Base-by-base conservation (phyloP, 2,888 invertebrate species). In the Deilephila elpenor region DNA sequence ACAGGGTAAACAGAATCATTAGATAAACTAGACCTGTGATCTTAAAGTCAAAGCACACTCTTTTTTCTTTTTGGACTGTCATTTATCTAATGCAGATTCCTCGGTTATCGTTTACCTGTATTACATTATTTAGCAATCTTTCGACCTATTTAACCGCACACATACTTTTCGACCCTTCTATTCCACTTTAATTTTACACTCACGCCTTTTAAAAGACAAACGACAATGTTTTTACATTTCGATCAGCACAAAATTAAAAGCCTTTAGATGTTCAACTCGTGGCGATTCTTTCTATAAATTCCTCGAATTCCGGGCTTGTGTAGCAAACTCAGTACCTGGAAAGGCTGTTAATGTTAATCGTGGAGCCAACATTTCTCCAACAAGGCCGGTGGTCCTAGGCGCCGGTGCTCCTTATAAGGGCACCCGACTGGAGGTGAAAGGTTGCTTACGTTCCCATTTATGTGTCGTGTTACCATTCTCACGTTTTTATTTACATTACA, bases 401-500 rank as follows among this genome's bases (percentile, higher is more conserved):
- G 85, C 84, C 83, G 53, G 74, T 75, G 73, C 71, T 73, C 86
- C 86, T 61, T 88, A 88, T 87, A 88, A 83, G 88, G 88, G 77
- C 73, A 72, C 78, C 62, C 78, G 81, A 83, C 81, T 79, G 79
- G 83, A 80, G 91, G 91, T 91, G 90, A 92, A 91, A 91, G 91
- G 91, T 90, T 86, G 83, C 78, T 76, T 75, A 79, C 80, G n/a
- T n/a, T 79, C 79, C 64, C 80, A 76, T 83, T 78, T 80, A 75
- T 80, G 75, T 79, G 78, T 78, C 78, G 79, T 84, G 85, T 86
- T 87, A 85, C 85, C 78, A 83, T 88, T 88, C 88, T 86, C 88
- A 89, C 86, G 86, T 83, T 83, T 78, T 75, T 78, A 74, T 76
- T 79, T 76, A 78, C 64, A 74, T 71, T 61, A 75, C 76, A 67